Evolutionary conservation across 2,888 invertebrate species (phyloP), one percentile per base, ranked within the genome.

Genomic region (Agrotis clavis): DNA sequence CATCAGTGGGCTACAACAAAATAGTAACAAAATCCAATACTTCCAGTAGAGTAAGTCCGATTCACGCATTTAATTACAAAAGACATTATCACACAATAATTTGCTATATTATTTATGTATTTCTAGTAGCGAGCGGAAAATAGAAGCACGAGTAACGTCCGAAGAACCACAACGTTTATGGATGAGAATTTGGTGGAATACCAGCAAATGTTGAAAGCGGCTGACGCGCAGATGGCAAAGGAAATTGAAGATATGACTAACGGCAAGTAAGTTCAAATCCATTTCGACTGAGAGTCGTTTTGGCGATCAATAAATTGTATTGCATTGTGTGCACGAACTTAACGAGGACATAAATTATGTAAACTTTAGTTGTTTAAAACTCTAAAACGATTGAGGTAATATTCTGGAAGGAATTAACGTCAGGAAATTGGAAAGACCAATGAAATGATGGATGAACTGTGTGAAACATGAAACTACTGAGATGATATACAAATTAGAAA

Each of bases 171-270:
- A 0, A 96, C 97, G 13, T 98, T 98, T 80, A 97, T 98, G 97
- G 97, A 97, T 74, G 97, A 97, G 71, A 97, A 97, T 90, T 85
- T 96, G 48, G 97, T 97, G 30, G 97, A 97, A 87, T 98, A 97
- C 87, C 97, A 97, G 83, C 96, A 97, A 88, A 97, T 97, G 96
- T 91, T 97, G 67, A 97, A 97, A 87, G 96, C 97, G n/a, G 98
- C 98, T 11, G 96, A 98, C 89, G 97, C 97, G 13, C 98, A 98
- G 89, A 98, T 99, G 98, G 97, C 97, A 66, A 97, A 97, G 50
- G 98, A 98, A 82, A 98, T 99, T 80, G 97, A 98, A 83, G 97
- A 97, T 83, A 98, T 99, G 98, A 98, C 98, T n/a, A 97, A 98
- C 78, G 98, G 98, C 74, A 98, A 98, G 95, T 96, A 89, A 83